Evolutionary conservation across 2,113 vertebrate species (phyloP).

Genomic region (Ageneiosus marmoratus): DNA sequence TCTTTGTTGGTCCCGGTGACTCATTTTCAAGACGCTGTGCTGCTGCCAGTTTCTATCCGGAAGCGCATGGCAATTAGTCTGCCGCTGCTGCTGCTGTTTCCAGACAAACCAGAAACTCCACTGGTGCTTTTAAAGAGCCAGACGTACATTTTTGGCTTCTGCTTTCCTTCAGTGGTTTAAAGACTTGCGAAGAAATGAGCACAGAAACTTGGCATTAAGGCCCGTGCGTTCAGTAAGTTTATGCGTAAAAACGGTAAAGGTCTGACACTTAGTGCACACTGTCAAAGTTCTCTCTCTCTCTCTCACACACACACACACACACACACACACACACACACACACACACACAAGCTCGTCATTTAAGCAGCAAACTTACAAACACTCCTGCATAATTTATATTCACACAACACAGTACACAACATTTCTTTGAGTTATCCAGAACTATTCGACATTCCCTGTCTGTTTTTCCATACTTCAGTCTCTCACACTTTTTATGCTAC

Average conservation of each 20-base stretch:
- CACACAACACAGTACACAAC: not conserved
- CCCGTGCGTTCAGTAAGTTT: not conserved
- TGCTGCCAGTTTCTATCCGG: constrained; percentile 98
- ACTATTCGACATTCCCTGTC: not conserved
- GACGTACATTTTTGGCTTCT: constrained; percentile 23
- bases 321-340: not conserved
- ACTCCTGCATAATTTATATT: not conserved
- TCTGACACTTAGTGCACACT: not conserved
- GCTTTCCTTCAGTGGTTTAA: not conserved
- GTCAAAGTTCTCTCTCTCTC: not conserved
- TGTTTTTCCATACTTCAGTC: not conserved
- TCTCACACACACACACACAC: not conserved
- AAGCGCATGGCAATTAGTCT: constrained; percentile 99
- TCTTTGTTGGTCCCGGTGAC: constrained; percentile 96
- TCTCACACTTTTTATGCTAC: not conserved
- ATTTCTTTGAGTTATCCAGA: not conserved
- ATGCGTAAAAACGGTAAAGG: not conserved
- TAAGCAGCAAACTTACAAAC: not conserved
- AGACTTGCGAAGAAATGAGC: not conserved
- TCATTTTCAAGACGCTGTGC: constrained; percentile 98
- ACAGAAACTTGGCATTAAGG: not conserved
- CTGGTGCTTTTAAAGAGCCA: constrained; percentile 76
- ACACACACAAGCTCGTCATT: not conserved
- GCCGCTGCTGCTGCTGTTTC: constrained; percentile 74
- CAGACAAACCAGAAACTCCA: constrained; percentile 96